Evolutionary conservation across 2,113 vertebrate species (phyloP), one percentile per base, ranked within the genome.

Genomic region (Lophotis ruficrista): DNA sequence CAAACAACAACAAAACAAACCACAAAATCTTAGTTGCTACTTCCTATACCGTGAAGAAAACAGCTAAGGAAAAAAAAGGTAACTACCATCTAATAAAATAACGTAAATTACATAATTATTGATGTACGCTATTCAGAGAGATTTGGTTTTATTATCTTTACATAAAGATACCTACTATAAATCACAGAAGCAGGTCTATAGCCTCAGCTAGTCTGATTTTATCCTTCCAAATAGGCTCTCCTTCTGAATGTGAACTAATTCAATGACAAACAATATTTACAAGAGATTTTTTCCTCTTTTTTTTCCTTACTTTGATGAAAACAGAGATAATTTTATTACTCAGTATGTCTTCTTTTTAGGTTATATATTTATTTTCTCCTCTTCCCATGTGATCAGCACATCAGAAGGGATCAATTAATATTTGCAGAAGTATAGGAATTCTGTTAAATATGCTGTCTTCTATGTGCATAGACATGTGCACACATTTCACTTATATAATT

Each of bases 391-490:
- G 37, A 90, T 62, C 20, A 70, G 54, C 24, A 76, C 5, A 83
- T 43, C 37, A 90, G 41, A 92, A 80, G 24, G 14, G 51, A 95
- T 56, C 68, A 84, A 31, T 38, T 58, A 8, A 6, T 21, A 75
- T 61, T 35, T 31, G 33, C 10, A 78, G 43, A 80, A 92, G 27
- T 14, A 80, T 1, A 3, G 17, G 3, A 85, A 56, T 72, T 68
- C 38, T 79, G 10, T 47, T 57, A 75, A 83, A 84, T 53, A 82
- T 27, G 21, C 8, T 65, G 21, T 27, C 24, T 56, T 76, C 30
- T 3, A 50, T 3, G 3, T 33, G 7, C 16, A n/a, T 14, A 75
- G 3, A 33, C 3, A 18, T 1, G 2, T 12, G 24, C 9, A 87
- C 12, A 8, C 24, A n/a, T 41, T 61, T 73, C 37, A 50, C 10